Percentiles rank a stretch among this genome's conserved stretches.
phyloP scores from a whole-genome alignment of 2,797 vertebrate species.

The Avahi laniger region DNA sequence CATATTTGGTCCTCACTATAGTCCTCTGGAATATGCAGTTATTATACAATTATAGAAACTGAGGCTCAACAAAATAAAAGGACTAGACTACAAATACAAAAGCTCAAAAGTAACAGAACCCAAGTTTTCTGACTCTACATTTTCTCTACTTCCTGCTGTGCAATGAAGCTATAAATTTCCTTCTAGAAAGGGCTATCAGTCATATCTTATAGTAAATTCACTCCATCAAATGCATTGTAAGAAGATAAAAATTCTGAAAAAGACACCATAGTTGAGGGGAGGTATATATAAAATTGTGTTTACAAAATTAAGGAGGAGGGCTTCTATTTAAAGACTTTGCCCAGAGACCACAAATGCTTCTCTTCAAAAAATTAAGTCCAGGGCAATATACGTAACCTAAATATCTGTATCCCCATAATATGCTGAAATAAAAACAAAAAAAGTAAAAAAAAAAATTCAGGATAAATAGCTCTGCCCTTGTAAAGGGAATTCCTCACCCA shows the following conservation, averaged over 20 bases:
- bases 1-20: not conserved
- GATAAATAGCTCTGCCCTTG: not conserved
- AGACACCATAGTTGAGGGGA: not conserved
- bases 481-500: not conserved
- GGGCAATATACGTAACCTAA: too few relatives aligned
- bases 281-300: not conserved
- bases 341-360: not conserved
- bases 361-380: slow-evolving; percentile 1
- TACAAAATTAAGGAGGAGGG: slow-evolving; percentile 1
- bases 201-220: not conserved
- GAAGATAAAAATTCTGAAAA: slow-evolving; percentile 21
- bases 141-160: not conserved
- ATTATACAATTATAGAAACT: slow-evolving; percentile 9
- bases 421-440: too few relatives aligned
- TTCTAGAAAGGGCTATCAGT: not conserved
- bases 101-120: not conserved
- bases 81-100: slow-evolving; percentile 25
- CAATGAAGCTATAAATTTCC: not conserved
- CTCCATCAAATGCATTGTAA: not conserved
- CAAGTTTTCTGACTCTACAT: slow-evolving; percentile 10
- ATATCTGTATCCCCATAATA: too few relatives aligned
- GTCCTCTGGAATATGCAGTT: not conserved
- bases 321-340: not conserved
- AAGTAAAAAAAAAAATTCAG: too few relatives aligned
- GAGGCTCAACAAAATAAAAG: not conserved